Evolutionary conservation across 2,797 vertebrate species (phyloP), one percentile per base, ranked within the genome.

Genomic region (Okamejei kenojei): DNA sequence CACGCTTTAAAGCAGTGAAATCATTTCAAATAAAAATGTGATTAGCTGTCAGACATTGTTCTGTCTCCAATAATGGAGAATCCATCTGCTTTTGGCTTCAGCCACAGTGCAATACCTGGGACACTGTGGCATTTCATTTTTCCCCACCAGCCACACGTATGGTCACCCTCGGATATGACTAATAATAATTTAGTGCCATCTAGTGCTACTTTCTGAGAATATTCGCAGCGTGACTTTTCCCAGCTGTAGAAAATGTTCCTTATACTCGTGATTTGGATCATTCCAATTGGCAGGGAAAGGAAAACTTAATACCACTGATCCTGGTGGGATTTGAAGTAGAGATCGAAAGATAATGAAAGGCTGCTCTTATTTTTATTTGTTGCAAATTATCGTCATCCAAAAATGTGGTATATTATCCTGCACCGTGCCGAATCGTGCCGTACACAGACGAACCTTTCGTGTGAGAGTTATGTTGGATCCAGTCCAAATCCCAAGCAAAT

Each of bases 111-210:
- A 82, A 2, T 58, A 82, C 23, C 45, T 26, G 1, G 45, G 15
- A 10, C 45, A 11, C 26, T n/a, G 54, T 68, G 61, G 35, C 61
- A 68, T 88, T 88, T 65, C 11, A 84, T 7, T 61, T 84, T 15
- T 21, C 54, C 54, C 58, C 23, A 61, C 15, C 84, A 65, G 61
- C 61, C n/a, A 88, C 7, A 32, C 1, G 19, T 35, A 7, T 68
- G n/a, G 61, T 65, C 17, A 35, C 61, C 45, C 21, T 35, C 35
- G n/a, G 17, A 11, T 35, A 19, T 65, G 61, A 32, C 29, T 65
- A 32, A 88, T 61, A 65, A 65, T 61, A 65, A 68, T 8, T 88
- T 88, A 88, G 84, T 88, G 63, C 61, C 84, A 88, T 23, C 84
- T 88, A 68, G 84, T 88, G 84, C 84, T 63, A 65, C 19, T 9